phyloP scores from a whole-genome alignment of 2,888 invertebrate genomes.

The Ochropacha duplaris region DNA sequence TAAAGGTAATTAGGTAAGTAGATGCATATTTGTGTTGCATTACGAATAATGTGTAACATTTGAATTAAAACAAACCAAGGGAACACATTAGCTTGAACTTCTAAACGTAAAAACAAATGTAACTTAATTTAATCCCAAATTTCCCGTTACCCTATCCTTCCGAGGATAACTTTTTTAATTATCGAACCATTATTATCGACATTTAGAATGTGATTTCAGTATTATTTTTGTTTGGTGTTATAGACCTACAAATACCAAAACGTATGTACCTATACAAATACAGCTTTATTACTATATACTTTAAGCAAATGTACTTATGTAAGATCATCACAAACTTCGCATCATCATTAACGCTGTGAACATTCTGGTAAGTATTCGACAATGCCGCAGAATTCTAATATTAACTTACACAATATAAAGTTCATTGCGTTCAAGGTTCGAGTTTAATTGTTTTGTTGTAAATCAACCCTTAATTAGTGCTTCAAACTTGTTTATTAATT shows the following conservation, averaged over 20 bases:
- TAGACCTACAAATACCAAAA: not conserved
- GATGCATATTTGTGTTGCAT: slow-evolving; percentile 23
- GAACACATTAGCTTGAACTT: slow-evolving; percentile 24
- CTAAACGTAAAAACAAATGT: slow-evolving; percentile 25
- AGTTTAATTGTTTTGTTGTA: slow-evolving; percentile 24
- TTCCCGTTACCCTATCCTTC: slow-evolving; percentile 28
- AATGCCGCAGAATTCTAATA: slow-evolving; percentile 26
- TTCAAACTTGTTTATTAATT: slow-evolving; percentile 15
- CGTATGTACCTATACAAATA: not conserved
- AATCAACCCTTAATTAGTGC: slow-evolving; percentile 25
- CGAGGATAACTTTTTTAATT: slow-evolving; percentile 35
- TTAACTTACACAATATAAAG: slow-evolving; percentile 14
- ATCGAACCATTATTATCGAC: slow-evolving; percentile 27
- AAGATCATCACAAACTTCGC: not conserved
- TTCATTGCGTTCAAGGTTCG: slow-evolving; percentile 15
- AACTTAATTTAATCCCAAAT: slow-evolving; percentile 25
- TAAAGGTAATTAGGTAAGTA: slow-evolving; percentile 11
- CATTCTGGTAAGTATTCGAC: slow-evolving; percentile 22
- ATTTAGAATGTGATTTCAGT: not conserved
- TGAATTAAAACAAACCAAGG: slow-evolving; percentile 28
- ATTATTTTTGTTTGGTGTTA: not conserved
- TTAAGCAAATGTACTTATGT: not conserved
- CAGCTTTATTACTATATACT: not conserved
- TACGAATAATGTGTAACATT: slow-evolving; percentile 13
- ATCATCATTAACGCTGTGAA: not conserved